phyloP scores from a whole-genome alignment of 2,113 vertebrate genomes.

The Anseranas semipalmata region DNA sequence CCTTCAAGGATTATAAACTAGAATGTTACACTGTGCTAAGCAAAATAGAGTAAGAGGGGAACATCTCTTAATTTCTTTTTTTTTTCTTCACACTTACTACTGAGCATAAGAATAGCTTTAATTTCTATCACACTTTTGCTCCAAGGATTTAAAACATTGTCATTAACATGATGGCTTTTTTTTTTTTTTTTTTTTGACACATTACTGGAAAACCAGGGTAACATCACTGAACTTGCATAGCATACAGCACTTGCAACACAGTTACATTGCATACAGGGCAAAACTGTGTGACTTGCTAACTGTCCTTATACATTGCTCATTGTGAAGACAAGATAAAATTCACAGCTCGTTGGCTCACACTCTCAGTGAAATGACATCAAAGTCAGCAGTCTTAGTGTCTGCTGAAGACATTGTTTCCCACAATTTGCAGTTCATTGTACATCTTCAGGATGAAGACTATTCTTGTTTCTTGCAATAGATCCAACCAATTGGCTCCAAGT shows the following conservation, averaged over 20 bases:
- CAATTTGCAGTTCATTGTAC: neutral
- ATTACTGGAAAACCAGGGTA: neutral
- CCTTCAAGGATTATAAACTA: neutral
- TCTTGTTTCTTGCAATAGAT: neutral
- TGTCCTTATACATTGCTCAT: neutral
- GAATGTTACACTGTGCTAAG: neutral
- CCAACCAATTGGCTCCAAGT: neutral
- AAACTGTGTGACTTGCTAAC: neutral
- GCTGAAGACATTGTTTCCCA: neutral
- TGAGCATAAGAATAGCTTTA: no score
- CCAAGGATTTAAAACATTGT: neutral
- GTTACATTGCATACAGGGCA: neutral
- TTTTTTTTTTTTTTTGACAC: neutral
- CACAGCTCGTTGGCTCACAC: neutral
- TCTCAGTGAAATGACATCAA: neutral
- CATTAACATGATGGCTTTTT: neutral
- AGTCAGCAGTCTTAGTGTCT: neutral
- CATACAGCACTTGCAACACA: neutral
- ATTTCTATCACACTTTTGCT: neutral
- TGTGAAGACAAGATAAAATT: neutral
- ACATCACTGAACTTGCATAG: neutral
- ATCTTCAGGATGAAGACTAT: neutral
- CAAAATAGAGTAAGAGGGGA: neutral
- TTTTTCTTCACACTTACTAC: neutral
- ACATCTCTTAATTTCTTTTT: neutral